Evolutionary conservation across 2,888 invertebrate species (phyloP).

Genomic region (Zelleria hepariella): DNA sequence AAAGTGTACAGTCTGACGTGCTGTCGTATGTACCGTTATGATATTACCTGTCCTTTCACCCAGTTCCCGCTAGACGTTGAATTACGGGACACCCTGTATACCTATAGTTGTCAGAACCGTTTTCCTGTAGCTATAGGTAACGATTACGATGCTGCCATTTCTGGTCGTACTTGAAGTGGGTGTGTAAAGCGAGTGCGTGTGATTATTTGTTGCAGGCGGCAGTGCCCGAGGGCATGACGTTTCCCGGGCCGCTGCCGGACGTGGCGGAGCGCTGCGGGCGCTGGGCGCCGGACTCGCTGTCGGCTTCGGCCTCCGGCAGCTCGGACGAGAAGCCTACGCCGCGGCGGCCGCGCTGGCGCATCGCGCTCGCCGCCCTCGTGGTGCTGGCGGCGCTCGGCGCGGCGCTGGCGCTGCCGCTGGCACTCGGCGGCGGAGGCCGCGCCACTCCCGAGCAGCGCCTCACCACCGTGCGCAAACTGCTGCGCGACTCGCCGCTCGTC

Average conservation of each 20-base stretch:
- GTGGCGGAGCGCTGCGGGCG: constrained; percentile 67
- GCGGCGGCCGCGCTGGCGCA: constrained; percentile 69
- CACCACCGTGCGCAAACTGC: constrained; percentile 75
- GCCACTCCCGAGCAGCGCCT: constrained; percentile 75
- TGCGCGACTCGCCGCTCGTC: constrained; percentile 78
- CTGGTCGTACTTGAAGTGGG: neutral
- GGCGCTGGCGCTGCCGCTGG: constrained; percentile 72
- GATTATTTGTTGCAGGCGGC: constrained; percentile 49
- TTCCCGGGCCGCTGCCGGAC: constrained; percentile 66
- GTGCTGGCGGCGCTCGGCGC: constrained; percentile 72
- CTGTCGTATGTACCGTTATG: no score
- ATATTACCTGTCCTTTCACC: no score
- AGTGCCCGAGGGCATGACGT: constrained; percentile 65
- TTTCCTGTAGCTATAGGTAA: no score
- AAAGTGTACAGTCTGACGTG: no score
- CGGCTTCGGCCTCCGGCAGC: constrained; percentile 63
- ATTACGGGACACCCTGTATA: no score
- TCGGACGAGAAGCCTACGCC: constrained; percentile 64
- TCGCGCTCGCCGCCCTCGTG: constrained; percentile 72
- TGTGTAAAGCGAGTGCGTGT: neutral
- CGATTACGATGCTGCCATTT: no score
- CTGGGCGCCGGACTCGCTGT: constrained; percentile 64
- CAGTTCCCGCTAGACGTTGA: no score
- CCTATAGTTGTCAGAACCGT: no score
- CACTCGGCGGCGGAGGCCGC: constrained; percentile 58